Percentiles rank a stretch among this genome's conserved stretches.
Evolutionary conservation across 2,888 invertebrate species (phyloP).

Genomic region (Orthonychiurus folsomi): DNA sequence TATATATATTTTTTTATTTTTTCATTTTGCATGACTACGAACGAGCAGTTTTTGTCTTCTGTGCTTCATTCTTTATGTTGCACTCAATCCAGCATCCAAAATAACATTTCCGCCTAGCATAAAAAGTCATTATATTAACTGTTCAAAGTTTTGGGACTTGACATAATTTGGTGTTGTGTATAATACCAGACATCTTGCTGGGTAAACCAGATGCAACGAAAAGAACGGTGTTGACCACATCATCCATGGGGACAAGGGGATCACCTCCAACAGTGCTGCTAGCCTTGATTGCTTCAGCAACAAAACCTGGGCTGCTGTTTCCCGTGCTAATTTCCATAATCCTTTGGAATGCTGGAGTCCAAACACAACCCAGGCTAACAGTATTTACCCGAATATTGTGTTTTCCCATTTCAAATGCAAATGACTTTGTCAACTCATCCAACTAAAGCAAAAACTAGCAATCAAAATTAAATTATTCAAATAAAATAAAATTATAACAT

Average conservation of each 20-base stretch:
- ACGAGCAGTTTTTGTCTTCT: too few relatives aligned
- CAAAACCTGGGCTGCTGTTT: not conserved
- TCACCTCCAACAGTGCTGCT: not conserved
- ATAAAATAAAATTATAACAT: not conserved
- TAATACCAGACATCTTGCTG: not conserved
- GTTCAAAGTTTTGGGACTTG: too few relatives aligned
- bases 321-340: not conserved
- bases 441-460: not conserved
- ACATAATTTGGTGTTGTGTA: too few relatives aligned
- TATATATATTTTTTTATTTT: too few relatives aligned
- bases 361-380: not conserved
- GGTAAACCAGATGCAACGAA: not conserved
- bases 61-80: too few relatives aligned
- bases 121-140: too few relatives aligned
- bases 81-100: not conserved
- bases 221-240: not conserved
- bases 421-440: not conserved
- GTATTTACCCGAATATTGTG: conserved; percentile 3
- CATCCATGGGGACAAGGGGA: not conserved
- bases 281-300: not conserved
- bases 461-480: not conserved
- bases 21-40: too few relatives aligned
- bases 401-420: conserved; percentile 4
- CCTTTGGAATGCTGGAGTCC: not conserved
- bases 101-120: not conserved